These are phyloP conservation scores for Rhogogaster chlorosoma DNA, from an alignment of 2,888 invertebrate genomes.

Conservation along the genomic window DNA sequence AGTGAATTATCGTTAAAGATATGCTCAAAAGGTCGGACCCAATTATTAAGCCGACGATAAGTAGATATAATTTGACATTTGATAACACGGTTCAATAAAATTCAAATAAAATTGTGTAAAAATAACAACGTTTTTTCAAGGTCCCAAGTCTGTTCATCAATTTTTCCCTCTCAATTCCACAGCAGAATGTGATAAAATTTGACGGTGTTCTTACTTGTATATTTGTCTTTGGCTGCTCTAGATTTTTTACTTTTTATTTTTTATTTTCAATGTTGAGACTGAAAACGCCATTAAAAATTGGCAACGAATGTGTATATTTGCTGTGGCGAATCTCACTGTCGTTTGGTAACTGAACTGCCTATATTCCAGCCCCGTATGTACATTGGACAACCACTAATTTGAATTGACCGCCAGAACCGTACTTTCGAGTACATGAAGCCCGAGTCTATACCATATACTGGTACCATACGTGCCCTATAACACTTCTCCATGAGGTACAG, in stretches of 20 bases:
- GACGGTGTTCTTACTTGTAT: too few relatives aligned
- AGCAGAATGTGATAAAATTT: background rate
- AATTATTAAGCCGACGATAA: background rate
- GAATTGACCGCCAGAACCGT: conserved; percentile 38
- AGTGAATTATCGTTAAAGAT: background rate
- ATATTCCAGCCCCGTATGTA: background rate
- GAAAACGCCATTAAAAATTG: background rate
- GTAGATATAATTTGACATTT: background rate
- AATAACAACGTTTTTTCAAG: background rate
- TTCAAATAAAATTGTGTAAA: background rate
- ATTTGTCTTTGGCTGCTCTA: background rate
- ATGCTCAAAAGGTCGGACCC: too few relatives aligned
- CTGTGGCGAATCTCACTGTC: background rate
- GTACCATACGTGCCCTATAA: conserved; percentile 28
- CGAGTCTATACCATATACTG: conserved; percentile 7
- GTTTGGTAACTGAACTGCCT: background rate
- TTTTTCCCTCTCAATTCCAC: too few relatives aligned
- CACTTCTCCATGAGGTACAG: conserved; percentile 24
- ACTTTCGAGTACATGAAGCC: background rate
- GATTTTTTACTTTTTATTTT: background rate
- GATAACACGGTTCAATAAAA: background rate
- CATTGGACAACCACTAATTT: conserved; percentile 35
- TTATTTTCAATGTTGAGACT: too few relatives aligned
- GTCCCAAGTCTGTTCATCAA: background rate
- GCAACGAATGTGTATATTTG: background rate